Evolutionary conservation across 2,888 invertebrate species (phyloP).

Genomic region (Blastobasis lacticolella): DNA sequence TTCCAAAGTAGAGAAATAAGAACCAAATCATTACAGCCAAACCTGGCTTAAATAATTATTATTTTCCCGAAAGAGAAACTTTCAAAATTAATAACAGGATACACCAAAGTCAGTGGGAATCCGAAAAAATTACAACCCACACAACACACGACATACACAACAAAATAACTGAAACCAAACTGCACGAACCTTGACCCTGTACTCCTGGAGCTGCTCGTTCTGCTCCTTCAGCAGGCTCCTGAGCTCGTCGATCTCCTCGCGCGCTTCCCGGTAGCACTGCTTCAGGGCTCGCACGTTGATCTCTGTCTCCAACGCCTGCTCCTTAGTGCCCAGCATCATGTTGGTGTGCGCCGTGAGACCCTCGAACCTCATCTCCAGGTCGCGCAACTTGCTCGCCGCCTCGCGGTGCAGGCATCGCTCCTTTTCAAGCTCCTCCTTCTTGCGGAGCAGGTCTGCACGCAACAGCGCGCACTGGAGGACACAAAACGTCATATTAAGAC

Average conservation of each 20-base stretch:
- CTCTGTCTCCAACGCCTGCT: constrained; percentile 76
- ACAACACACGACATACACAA: too few relatives aligned
- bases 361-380: constrained; percentile 56
- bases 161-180: background rate
- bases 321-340: constrained; percentile 70
- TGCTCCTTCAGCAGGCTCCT: constrained; percentile 77
- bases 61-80: too few relatives aligned
- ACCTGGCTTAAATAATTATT: too few relatives aligned
- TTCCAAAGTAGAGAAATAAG: too few relatives aligned
- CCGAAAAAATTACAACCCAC: too few relatives aligned
- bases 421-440: constrained; percentile 74
- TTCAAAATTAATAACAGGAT: too few relatives aligned
- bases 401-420: constrained; percentile 75
- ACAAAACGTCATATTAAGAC: background rate
- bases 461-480: constrained; percentile 51
- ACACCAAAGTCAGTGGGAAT: too few relatives aligned
- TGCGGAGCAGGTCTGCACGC: constrained; percentile 46
- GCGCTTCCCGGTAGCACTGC: constrained; percentile 76
- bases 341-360: constrained; percentile 52
- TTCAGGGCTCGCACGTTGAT: constrained; percentile 53
- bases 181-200: constrained; percentile 75
- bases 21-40: too few relatives aligned
- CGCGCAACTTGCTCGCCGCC: constrained; percentile 47
- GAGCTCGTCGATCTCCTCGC: constrained; percentile 73
- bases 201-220: constrained; percentile 79